phyloP scores from a whole-genome alignment of 2,888 invertebrate genomes.

The Papilio protenor region DNA sequence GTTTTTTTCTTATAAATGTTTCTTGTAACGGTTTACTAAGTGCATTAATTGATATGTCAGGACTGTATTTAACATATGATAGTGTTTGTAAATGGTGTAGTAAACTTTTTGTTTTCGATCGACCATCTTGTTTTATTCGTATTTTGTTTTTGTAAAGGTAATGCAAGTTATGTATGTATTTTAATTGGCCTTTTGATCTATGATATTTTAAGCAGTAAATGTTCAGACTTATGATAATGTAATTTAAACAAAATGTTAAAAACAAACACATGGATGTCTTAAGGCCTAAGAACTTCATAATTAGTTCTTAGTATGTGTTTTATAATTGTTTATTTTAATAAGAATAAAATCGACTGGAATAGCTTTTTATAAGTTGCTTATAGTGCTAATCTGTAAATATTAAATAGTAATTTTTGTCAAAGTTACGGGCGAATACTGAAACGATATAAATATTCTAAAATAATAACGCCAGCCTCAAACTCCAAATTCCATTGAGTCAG shows the following conservation, averaged over 20 bases:
- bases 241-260: not conserved
- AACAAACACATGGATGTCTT: no score
- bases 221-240: not conserved
- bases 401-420: no score
- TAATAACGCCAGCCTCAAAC: no score
- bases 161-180: not conserved
- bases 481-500: no score
- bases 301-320: no score
- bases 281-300: no score
- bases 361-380: no score
- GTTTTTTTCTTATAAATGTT: not conserved
- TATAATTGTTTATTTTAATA: no score
- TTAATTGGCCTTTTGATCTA: not conserved
- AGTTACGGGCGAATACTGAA: no score
- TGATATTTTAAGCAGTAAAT: not conserved
- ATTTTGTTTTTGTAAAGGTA: not conserved
- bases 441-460: no score
- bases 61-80: constrained; percentile 19
- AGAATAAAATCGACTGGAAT: no score
- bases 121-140: not conserved
- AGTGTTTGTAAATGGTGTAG: constrained; percentile 10
- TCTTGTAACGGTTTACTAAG: constrained; percentile 29
- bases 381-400: no score
- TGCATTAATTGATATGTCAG: constrained; percentile 36
- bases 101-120: constrained; percentile 1